A percentile compares a stretch with the other conserved stretches of the same genome.
These are phyloP conservation scores for Stegophylla sp. DNA, from an alignment of 2,888 invertebrate species.

Conservation along the genomic window DNA sequence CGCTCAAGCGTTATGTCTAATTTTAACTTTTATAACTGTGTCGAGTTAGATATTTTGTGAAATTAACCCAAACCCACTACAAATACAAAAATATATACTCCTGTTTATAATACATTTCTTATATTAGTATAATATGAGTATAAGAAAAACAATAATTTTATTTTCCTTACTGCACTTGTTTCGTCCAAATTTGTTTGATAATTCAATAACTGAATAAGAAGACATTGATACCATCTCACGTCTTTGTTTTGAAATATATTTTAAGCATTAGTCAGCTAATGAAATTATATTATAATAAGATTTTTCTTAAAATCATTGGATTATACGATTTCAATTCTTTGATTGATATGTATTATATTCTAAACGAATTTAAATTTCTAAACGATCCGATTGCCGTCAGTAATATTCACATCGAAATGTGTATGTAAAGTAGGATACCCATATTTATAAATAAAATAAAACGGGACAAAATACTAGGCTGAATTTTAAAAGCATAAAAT, in stretches of 20 bases:
- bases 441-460: too few relatives aligned
- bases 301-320: constrained; percentile 7
- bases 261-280: constrained; percentile 18
- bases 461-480: too few relatives aligned
- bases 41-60: too few relatives aligned
- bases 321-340: not conserved
- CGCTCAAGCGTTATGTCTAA: too few relatives aligned
- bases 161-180: not conserved
- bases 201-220: not conserved
- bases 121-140: not conserved
- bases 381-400: constrained; percentile 5
- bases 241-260: constrained; percentile 20
- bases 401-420: too few relatives aligned
- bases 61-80: too few relatives aligned
- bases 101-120: too few relatives aligned
- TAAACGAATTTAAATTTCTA: constrained; percentile 40
- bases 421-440: too few relatives aligned
- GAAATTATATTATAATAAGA: not conserved
- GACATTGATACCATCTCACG: constrained; percentile 11
- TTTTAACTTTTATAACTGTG: too few relatives aligned
- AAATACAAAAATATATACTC: too few relatives aligned
- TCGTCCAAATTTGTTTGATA: not conserved
- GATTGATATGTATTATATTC: not conserved
- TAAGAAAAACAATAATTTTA: not conserved
- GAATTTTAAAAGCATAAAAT: too few relatives aligned